A percentile compares a stretch with the other conserved stretches of the same genome.
Evolutionary conservation across 2,888 invertebrate species (phyloP).

Genomic region (Pachycephus smyrnensis): DNA sequence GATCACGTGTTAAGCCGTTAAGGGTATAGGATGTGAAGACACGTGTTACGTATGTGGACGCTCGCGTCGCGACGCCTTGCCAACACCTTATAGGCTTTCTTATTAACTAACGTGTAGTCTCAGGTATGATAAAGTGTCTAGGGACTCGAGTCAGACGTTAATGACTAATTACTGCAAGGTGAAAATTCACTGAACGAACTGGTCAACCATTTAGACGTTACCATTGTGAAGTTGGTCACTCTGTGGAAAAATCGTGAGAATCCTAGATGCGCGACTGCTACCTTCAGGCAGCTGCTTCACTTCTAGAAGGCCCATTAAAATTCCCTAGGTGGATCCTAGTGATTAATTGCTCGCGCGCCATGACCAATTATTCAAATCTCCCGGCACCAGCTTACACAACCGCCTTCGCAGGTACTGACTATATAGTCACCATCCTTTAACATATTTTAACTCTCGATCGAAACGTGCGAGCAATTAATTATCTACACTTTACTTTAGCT

Average conservation of each 20-base stretch:
- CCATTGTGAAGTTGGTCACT: background rate
- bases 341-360: constrained; percentile 55
- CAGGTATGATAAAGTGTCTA: constrained; percentile 44
- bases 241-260: background rate
- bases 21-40: constrained; percentile 20
- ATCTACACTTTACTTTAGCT: background rate
- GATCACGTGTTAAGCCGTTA: background rate
- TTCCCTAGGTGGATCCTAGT: constrained; percentile 45
- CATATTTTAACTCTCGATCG: background rate
- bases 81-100: constrained; percentile 42
- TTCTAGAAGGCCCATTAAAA: constrained; percentile 34
- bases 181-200: background rate
- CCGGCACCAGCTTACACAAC: background rate
- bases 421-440: background rate
- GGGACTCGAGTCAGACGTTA: constrained; percentile 36
- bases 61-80: constrained; percentile 20
- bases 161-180: constrained; percentile 24
- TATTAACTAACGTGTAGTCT: constrained; percentile 38
- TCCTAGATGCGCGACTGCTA: background rate
- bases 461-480: background rate
- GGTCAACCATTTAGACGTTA: background rate
- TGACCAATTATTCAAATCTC: constrained; percentile 48
- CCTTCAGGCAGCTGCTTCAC: constrained; percentile 1
- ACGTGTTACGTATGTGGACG: constrained; percentile 20
- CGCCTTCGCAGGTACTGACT: background rate